phyloP scores from a whole-genome alignment of 2,797 vertebrate genomes.

The Hozukius guyotensis region DNA sequence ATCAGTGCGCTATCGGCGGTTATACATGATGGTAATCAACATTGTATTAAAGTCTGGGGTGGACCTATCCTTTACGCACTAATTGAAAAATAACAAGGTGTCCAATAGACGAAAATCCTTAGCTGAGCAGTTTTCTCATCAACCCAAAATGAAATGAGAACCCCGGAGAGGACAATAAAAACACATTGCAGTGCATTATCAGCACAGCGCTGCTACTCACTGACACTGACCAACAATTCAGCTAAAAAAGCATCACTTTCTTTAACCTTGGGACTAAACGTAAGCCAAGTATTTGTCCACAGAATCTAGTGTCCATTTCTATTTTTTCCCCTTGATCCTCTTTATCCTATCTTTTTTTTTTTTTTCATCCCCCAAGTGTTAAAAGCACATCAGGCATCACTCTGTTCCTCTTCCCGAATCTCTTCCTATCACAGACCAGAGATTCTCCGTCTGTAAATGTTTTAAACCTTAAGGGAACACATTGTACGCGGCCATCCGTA shows the following conservation, averaged over 20 bases:
- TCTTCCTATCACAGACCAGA: slow-evolving; percentile 2
- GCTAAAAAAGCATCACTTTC: slow-evolving; percentile 1
- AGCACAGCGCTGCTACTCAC: not conserved
- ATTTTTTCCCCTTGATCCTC: not conserved
- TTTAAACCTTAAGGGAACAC: slow-evolving; percentile 43
- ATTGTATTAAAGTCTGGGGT: not conserved
- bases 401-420: slow-evolving; percentile 7
- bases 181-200: not conserved
- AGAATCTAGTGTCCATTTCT: not conserved
- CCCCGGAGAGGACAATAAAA: slow-evolving; percentile 18
- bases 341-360: not conserved
- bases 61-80: slow-evolving; percentile 13
- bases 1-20: not conserved
- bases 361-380: slow-evolving; percentile 1
- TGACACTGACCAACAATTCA: not conserved
- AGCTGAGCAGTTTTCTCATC: slow-evolving; percentile 33
- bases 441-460: slow-evolving; percentile 37
- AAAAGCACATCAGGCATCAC: slow-evolving; percentile 25
- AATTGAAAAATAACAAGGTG: slow-evolving; percentile 52
- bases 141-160: slow-evolving; percentile 12
- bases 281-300: not conserved
- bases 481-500: slow-evolving; percentile 7
- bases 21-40: not conserved
- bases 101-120: not conserved
- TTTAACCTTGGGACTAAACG: not conserved